Evolutionary conservation across 2,797 vertebrate genomes (phyloP).

Genomic region (Ataeniobius toweri): DNA sequence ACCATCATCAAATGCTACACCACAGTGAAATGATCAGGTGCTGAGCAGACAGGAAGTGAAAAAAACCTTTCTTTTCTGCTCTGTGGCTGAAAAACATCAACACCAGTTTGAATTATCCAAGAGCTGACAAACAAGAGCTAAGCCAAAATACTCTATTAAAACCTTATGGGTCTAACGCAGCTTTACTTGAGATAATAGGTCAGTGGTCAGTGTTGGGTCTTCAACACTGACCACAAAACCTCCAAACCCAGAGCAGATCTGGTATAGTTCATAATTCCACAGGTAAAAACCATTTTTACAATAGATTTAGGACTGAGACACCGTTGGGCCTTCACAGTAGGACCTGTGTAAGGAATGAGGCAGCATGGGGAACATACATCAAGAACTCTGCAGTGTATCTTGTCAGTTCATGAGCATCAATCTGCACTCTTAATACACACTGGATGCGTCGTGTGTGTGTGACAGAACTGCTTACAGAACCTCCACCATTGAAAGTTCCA

Average conservation of each 20-base stretch:
- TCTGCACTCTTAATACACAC: background rate
- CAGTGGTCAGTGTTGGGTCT: background rate
- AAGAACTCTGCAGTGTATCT: background rate
- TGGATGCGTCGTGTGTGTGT: background rate
- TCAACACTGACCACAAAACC: background rate
- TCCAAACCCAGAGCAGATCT: background rate
- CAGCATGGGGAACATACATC: background rate
- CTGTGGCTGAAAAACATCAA: background rate
- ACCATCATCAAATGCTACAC: conserved; percentile 30
- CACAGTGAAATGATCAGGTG: background rate
- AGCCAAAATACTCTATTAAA: background rate
- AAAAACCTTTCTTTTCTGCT: background rate
- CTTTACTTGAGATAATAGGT: background rate
- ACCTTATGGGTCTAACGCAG: background rate
- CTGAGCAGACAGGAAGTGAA: background rate
- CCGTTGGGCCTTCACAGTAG: background rate
- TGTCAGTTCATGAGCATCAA: background rate
- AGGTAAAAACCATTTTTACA: background rate
- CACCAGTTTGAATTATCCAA: background rate
- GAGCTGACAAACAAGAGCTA: background rate
- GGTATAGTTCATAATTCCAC: background rate
- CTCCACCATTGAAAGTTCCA: background rate
- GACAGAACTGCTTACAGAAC: background rate
- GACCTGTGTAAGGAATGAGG: too few species aligned
- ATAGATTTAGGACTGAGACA: background rate